A percentile compares a stretch with the other conserved stretches of the same genome.
These are phyloP conservation scores for Phoeniculus purpureus DNA, from an alignment of 2,797 vertebrate species.

Conservation along the genomic window DNA sequence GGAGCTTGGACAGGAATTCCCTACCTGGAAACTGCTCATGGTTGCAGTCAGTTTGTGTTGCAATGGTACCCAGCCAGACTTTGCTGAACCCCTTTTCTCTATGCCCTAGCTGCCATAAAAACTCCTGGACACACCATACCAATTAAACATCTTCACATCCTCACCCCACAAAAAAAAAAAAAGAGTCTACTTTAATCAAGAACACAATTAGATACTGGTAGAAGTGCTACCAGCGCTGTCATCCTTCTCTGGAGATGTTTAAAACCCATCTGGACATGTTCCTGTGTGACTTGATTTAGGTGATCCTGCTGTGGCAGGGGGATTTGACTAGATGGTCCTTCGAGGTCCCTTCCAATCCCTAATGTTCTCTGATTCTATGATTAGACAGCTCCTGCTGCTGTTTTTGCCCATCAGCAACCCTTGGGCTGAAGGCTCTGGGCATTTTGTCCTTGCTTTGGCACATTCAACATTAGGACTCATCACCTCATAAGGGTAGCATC, in stretches of 20 bases:
- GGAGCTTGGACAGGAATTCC: not conserved
- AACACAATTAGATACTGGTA: not conserved
- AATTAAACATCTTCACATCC: not conserved
- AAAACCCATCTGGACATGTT: no score
- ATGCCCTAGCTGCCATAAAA: not conserved
- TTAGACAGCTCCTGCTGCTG: not conserved
- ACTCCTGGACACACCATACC: not conserved
- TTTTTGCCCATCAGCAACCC: constrained; percentile 5
- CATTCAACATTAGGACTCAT: constrained; percentile 2
- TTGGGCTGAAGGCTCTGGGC: constrained; percentile 5
- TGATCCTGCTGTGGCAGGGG: no score
- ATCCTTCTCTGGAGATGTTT: no score
- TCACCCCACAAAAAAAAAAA: rapidly evolving
- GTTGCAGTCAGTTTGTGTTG: not conserved
- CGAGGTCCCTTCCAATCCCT: no score
- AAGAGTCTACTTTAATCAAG: not conserved
- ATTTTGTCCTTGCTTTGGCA: constrained; percentile 45
- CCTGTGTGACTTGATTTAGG: no score
- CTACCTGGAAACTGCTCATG: not conserved
- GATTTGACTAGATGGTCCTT: no score
- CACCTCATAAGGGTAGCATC: not conserved
- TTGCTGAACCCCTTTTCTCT: not conserved
- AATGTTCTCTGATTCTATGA: no score
- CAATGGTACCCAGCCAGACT: not conserved
- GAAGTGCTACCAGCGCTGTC: not conserved